Percentiles rank a stretch among this genome's conserved stretches.
Evolutionary conservation across 2,888 invertebrate genomes (phyloP).

Genomic region (Plagodis pulveraria): DNA sequence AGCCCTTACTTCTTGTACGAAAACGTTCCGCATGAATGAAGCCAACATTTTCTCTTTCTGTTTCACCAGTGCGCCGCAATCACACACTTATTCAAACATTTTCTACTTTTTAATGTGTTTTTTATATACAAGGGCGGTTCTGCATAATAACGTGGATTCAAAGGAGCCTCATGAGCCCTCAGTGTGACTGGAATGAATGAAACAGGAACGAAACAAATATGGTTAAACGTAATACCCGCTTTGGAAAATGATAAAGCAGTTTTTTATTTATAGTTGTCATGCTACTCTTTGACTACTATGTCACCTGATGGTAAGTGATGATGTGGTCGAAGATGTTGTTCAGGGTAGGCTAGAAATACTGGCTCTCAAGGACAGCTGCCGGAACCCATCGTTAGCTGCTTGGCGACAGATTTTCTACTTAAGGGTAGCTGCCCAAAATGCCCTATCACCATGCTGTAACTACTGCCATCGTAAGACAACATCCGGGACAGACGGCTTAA

Average conservation of each 20-base stretch:
- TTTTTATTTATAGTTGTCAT: too few relatives aligned
- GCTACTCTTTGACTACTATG: too few relatives aligned
- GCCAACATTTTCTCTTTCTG: constrained; percentile 27
- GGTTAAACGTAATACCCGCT: constrained; percentile 1
- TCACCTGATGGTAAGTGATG: too few relatives aligned
- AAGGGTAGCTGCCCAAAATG: too few relatives aligned
- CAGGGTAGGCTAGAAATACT: too few relatives aligned
- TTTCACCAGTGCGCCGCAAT: constrained; percentile 60
- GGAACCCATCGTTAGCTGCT: too few relatives aligned
- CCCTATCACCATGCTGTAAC: too few relatives aligned
- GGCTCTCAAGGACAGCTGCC: too few relatives aligned
- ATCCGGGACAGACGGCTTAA: too few relatives aligned
- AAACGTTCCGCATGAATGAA: constrained; percentile 15
- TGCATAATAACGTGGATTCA: constrained; percentile 65
- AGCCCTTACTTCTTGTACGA: constrained; percentile 10
- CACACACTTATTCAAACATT: constrained; percentile 83
- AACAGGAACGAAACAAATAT: not conserved
- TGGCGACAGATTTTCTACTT: too few relatives aligned
- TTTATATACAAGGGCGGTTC: constrained; percentile 65
- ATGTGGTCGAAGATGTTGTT: too few relatives aligned
- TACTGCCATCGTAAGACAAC: too few relatives aligned
- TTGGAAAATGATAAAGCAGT: not conserved
- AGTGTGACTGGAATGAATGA: constrained; percentile 22
- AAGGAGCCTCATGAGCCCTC: constrained; percentile 44
- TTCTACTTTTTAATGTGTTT: constrained; percentile 61